Evolutionary conservation across 2,888 invertebrate genomes (phyloP).

Genomic region (Microdon myrmicae): DNA sequence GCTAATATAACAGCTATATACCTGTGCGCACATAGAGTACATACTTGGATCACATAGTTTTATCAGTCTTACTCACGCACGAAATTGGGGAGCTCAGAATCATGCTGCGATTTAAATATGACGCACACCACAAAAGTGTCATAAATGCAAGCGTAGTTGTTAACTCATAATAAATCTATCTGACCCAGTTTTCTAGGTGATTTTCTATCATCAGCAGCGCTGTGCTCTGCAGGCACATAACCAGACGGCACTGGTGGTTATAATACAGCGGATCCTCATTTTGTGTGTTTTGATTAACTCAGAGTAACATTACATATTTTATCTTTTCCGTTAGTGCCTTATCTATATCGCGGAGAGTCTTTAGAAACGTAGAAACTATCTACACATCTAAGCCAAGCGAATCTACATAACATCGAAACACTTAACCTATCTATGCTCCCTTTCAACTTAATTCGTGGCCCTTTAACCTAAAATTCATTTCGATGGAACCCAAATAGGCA

Average conservation of each 20-base stretch:
- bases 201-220: conserved; percentile 43
- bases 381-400: no score
- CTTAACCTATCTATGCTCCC: no score
- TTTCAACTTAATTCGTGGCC: no score
- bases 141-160: conserved; percentile 35
- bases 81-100: conserved; percentile 23
- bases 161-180: conserved; percentile 52
- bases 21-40: conserved; percentile 36
- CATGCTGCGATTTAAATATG: conserved; percentile 43
- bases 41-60: conserved; percentile 18
- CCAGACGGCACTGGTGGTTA: conserved; percentile 34
- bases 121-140: conserved; percentile 19
- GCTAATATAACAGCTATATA: conserved; percentile 43
- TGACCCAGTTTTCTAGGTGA: conserved; percentile 53
- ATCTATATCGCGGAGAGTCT: no score
- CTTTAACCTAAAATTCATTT: no score
- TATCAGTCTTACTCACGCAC: conserved; percentile 30
- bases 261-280: no score
- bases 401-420: no score
- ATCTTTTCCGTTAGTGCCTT: no score
- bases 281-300: no score
- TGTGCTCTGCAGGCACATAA: conserved; percentile 36
- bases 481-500: no score
- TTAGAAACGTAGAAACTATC: no score
- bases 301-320: no score